A percentile compares a stretch with the other conserved stretches of the same genome.
These are phyloP conservation scores for Omphaloscelis lunosa DNA, from an alignment of 2,888 invertebrate species.

Conservation along the genomic window DNA sequence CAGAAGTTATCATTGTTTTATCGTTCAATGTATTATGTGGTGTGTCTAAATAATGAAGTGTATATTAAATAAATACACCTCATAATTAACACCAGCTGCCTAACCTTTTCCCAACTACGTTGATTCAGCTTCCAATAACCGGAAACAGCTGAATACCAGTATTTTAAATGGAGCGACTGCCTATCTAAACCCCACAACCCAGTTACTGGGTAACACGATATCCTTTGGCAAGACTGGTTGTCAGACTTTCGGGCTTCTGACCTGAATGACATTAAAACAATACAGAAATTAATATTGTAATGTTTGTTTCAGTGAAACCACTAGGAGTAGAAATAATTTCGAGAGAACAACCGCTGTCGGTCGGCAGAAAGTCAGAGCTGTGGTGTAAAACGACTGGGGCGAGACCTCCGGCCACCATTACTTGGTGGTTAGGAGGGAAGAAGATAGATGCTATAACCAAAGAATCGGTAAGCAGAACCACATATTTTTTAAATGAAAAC, in stretches of 20 bases:
- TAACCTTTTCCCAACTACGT: background rate
- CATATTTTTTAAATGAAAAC: no score
- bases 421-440: slow-evolving; percentile 96
- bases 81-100: background rate
- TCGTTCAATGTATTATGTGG: no score
- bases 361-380: slow-evolving; percentile 95
- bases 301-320: slow-evolving; percentile 93
- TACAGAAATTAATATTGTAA: background rate
- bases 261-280: no score
- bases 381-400: slow-evolving; percentile 96
- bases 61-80: background rate
- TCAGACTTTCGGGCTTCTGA: no score
- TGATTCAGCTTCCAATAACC: no score
- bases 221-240: no score
- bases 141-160: no score
- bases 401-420: slow-evolving; percentile 95
- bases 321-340: slow-evolving; percentile 94
- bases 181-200: background rate
- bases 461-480: slow-evolving; percentile 74
- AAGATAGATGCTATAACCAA: slow-evolving; percentile 89
- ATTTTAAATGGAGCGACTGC: background rate
- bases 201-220: background rate
- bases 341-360: slow-evolving; percentile 95
- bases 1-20: background rate
- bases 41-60: background rate